phyloP scores from a whole-genome alignment of 2,113 vertebrate species.

The Solea solea region DNA sequence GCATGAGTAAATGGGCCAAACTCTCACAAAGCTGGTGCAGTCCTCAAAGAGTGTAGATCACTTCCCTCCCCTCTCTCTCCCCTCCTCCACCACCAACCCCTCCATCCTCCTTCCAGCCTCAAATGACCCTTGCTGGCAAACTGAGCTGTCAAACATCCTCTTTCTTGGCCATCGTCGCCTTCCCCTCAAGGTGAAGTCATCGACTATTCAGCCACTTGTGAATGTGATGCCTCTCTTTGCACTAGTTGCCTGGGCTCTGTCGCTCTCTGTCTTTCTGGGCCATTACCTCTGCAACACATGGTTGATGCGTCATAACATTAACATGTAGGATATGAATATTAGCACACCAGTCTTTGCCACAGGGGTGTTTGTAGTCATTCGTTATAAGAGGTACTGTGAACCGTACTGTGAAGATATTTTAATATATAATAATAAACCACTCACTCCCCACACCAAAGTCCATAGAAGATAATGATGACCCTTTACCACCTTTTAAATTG shows the following conservation, averaged over 20 bases:
- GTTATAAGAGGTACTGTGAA: too few relatives aligned
- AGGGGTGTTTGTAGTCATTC: too few relatives aligned
- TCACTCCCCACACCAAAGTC: too few relatives aligned
- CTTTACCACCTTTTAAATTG: too few relatives aligned
- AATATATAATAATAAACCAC: too few relatives aligned
- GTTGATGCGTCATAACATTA: not conserved
- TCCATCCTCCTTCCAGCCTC: slow-evolving; percentile 29
- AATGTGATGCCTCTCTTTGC: slow-evolving; percentile 68
- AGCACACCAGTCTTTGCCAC: too few relatives aligned
- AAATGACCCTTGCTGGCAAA: slow-evolving; percentile 63
- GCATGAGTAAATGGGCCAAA: slow-evolving; percentile 40
- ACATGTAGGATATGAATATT: too few relatives aligned
- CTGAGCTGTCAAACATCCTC: slow-evolving; percentile 39
- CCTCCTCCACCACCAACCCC: not conserved
- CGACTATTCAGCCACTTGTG: slow-evolving; percentile 68
- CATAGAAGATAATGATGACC: too few relatives aligned
- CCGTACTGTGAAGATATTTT: too few relatives aligned
- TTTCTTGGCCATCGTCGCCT: slow-evolving; percentile 23
- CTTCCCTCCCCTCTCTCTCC: not conserved
- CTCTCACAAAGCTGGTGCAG: slow-evolving; percentile 46
- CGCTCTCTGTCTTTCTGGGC: not conserved
- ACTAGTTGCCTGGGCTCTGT: slow-evolving; percentile 65
- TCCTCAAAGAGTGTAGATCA: slow-evolving; percentile 51
- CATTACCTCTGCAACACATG: not conserved
- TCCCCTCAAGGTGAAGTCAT: slow-evolving; percentile 68